phyloP scores from a whole-genome alignment of 2,888 invertebrate species.

The Megastigmus dorsalis region DNA sequence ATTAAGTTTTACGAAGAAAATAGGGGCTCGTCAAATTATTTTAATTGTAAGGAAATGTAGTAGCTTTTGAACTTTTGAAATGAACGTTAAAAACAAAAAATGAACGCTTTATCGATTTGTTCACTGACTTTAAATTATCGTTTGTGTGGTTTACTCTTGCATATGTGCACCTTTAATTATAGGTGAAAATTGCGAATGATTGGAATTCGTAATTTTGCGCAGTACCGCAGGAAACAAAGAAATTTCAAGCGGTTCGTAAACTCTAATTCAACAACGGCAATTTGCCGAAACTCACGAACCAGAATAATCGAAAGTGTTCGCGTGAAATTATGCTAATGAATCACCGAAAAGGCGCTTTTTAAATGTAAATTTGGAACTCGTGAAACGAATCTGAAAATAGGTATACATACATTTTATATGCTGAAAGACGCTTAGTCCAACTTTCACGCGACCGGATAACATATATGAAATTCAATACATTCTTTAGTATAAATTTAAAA shows the following conservation, averaged over 20 bases:
- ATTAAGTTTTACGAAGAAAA: too few relatives aligned
- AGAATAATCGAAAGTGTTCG: slow-evolving; percentile 36
- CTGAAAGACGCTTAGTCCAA: neutral
- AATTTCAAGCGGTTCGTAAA: neutral
- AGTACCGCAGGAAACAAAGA: neutral
- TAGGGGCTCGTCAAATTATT: too few relatives aligned
- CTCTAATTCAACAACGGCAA: neutral
- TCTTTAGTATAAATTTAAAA: too few relatives aligned
- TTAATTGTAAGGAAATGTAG: too few relatives aligned
- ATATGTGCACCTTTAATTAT: too few relatives aligned
- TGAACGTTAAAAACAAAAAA: too few relatives aligned
- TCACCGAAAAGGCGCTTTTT: slow-evolving; percentile 5
- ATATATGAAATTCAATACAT: too few relatives aligned
- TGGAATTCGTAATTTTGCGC: neutral
- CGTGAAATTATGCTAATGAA: slow-evolving; percentile 30
- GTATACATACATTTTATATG: neutral
- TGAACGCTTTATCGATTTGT: too few relatives aligned
- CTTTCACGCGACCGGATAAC: slow-evolving; percentile 16
- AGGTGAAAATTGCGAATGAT: neutral
- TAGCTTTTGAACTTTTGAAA: too few relatives aligned
- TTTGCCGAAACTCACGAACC: neutral
- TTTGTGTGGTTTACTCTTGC: too few relatives aligned
- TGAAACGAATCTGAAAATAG: slow-evolving; percentile 11
- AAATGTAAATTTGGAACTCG: slow-evolving; percentile 6
- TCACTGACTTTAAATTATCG: too few relatives aligned